phyloP scores from a whole-genome alignment of 2,113 vertebrate genomes.

The Podarcis muralis region DNA sequence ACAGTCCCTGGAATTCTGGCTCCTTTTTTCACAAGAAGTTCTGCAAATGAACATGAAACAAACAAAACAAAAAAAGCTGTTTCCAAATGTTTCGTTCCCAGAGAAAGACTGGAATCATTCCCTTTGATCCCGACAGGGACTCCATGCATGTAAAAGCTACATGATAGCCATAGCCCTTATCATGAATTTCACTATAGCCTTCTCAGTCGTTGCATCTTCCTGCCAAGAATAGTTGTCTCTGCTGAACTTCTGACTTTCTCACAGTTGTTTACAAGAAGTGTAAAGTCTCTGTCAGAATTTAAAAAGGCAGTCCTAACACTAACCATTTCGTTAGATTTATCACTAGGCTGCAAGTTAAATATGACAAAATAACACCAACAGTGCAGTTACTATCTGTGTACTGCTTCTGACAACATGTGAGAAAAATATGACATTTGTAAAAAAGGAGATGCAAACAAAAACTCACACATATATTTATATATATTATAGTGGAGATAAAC shows the following conservation, averaged over 20 bases:
- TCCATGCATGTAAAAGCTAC: background rate
- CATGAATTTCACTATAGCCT: background rate
- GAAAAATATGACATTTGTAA: background rate
- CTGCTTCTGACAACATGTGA: background rate
- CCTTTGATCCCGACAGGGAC: too few relatives aligned
- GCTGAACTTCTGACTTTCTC: background rate
- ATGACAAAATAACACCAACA: background rate
- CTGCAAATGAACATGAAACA: background rate
- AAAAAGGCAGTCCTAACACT: background rate
- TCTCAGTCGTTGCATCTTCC: background rate
- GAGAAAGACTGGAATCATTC: background rate
- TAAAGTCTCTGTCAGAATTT: background rate
- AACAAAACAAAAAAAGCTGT: background rate
- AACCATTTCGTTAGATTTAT: background rate
- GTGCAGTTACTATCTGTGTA: background rate
- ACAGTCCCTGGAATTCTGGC: background rate
- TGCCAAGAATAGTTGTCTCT: background rate
- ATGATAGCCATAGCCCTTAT: background rate
- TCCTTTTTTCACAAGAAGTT: background rate
- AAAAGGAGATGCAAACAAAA: background rate
- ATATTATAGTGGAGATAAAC: too few relatives aligned
- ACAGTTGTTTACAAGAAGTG: background rate
- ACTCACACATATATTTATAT: background rate
- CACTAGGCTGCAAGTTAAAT: background rate
- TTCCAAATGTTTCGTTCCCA: background rate